Conservation (phyloP, 2,113 vertebrate genomes). For the Suricata suricatta region DNA sequence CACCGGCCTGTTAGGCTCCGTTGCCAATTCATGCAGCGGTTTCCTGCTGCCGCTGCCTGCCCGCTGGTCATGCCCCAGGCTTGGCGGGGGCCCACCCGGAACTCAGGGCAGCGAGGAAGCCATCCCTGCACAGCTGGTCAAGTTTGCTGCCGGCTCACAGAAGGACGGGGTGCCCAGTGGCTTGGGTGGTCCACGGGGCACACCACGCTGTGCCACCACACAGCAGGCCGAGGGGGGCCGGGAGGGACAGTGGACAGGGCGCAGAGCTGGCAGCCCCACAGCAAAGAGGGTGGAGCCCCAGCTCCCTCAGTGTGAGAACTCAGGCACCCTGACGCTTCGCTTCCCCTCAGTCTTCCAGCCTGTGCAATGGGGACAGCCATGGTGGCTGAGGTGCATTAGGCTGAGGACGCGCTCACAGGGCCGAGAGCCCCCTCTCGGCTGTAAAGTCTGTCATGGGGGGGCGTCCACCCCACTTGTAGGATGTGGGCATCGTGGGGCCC, state of each 20-base stretch:
- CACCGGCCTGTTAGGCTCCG: rapidly evolving
- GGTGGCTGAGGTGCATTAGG: rapidly evolving
- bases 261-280: rapidly evolving
- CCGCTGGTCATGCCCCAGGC: too few relatives aligned
- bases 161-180: rapidly evolving
- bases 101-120: rapidly evolving
- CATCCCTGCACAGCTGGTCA: rapidly evolving
- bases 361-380: not conserved
- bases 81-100: not conserved
- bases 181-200: rapidly evolving
- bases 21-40: rapidly evolving
- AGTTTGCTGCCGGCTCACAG: rapidly evolving
- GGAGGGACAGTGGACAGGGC: rapidly evolving
- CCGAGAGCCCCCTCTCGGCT: not conserved
- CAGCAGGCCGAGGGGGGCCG: rapidly evolving
- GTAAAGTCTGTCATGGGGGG: rapidly evolving
- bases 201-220: rapidly evolving
- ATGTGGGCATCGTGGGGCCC: rapidly evolving
- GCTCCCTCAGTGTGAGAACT: rapidly evolving
- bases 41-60: rapidly evolving
- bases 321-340: rapidly evolving
- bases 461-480: rapidly evolving
- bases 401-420: not conserved
- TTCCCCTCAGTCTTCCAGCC: rapidly evolving
- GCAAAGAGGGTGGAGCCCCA: rapidly evolving